These are phyloP conservation scores for Papilio polytes DNA, from an alignment of 1,140 invertebrate genomes.

Conservation along the genomic window DNA sequence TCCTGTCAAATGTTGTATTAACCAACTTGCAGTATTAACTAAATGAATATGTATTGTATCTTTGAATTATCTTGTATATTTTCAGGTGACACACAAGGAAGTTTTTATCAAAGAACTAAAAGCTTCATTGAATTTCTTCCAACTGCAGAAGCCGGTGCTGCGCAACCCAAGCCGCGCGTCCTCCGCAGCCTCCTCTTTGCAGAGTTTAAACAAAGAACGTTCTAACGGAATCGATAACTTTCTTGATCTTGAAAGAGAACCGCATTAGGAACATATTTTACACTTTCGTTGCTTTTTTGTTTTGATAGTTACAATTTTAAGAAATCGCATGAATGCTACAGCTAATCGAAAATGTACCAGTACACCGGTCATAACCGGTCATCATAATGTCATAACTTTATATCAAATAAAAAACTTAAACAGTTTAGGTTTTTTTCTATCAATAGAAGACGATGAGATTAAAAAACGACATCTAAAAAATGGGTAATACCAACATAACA, in stretches of 20 bases:
- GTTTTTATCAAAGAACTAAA: conserved; percentile 73
- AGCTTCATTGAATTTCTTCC: conserved; percentile 74
- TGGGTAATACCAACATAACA: too few species aligned
- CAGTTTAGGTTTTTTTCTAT: too few species aligned
- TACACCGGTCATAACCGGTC: too few species aligned
- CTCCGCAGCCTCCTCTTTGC: conserved; percentile 53
- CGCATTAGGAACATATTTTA: conserved; percentile 40
- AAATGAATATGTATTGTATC: neutral
- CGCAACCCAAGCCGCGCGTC: conserved; percentile 72
- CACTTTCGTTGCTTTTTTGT: neutral
- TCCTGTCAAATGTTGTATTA: too few species aligned
- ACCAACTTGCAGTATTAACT: too few species aligned
- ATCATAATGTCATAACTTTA: too few species aligned
- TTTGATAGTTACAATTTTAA: neutral
- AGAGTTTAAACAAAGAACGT: conserved; percentile 49
- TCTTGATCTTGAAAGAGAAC: conserved; percentile 67
- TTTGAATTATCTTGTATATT: neutral
- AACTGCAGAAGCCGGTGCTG: conserved; percentile 73
- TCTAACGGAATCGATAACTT: conserved; percentile 63
- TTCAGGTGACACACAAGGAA: conserved; percentile 75
- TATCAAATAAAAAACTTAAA: too few species aligned
- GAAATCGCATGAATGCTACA: too few species aligned
- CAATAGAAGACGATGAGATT: too few species aligned
- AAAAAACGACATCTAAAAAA: too few species aligned
- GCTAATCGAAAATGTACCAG: too few species aligned